phyloP scores from a whole-genome alignment of 2,888 invertebrate genomes.

The Meganola albula region DNA sequence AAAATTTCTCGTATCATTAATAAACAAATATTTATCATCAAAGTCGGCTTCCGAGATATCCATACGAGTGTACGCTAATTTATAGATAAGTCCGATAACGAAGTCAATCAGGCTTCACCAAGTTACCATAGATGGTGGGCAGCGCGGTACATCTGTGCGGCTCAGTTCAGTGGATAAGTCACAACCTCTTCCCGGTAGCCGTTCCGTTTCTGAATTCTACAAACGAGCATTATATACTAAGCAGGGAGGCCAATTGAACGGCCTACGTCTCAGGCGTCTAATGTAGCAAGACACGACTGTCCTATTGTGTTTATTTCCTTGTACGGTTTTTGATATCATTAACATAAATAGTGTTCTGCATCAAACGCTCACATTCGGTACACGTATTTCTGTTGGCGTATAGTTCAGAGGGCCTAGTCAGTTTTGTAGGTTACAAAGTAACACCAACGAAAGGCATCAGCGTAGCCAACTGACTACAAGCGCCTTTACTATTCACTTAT shows the following conservation, averaged over 20 bases:
- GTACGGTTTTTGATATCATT: constrained; percentile 71
- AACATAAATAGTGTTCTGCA: constrained; percentile 65
- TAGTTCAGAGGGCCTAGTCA: no score
- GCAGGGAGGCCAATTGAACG: constrained; percentile 64
- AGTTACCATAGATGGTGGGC: constrained; percentile 48
- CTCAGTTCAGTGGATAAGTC: constrained; percentile 57
- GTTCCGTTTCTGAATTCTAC: constrained; percentile 63
- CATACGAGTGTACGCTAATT: constrained; percentile 37
- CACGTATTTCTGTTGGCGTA: constrained; percentile 49
- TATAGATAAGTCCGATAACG: constrained; percentile 49
- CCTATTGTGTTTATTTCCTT: constrained; percentile 74
- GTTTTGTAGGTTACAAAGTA: no score
- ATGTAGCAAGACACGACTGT: constrained; percentile 69
- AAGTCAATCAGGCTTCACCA: constrained; percentile 57
- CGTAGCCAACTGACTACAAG: no score
- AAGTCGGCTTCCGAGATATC: constrained; percentile 36
- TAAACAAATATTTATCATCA: constrained; percentile 26
- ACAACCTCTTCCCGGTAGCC: constrained; percentile 60
- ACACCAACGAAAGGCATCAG: no score
- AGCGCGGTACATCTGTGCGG: constrained; percentile 51
- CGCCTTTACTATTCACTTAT: no score
- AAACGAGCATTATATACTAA: constrained; percentile 73
- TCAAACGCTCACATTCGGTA: constrained; percentile 63
- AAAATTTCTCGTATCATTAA: constrained; percentile 17
- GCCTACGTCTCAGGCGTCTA: constrained; percentile 62